Evolutionary conservation across 2,113 vertebrate genomes (phyloP), one percentile per base, ranked within the genome.

Genomic region (Naja naja): DNA sequence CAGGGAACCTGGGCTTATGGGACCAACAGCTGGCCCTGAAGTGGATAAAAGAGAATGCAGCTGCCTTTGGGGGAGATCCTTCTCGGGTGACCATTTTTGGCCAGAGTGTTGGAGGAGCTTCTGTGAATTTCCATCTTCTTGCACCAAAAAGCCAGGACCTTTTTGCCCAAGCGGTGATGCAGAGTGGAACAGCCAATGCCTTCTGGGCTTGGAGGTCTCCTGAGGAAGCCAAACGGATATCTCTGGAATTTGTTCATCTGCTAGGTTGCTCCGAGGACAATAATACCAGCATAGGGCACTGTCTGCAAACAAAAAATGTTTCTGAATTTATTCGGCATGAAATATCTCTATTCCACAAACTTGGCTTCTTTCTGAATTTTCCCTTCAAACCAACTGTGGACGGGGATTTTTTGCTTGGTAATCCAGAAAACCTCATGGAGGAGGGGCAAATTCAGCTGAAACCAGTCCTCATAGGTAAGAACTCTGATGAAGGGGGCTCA

Each of bases 11-110:
- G 3, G 98, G 97, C 8, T 91, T 98, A 55, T 95, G 97, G 90
- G 98, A 98, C 91, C 98, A 98, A 94, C 97, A 96, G 58, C 93
- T 98, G 92, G 98, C 98, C 39, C 96, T 98, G 52, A 93, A 94
- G 5, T 98, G 98, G 98, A 96, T 98, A 4, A 74, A 95, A 16
- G 94, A 97, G 45, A 98, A 98, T 90, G 98, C 98, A 30, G 97
- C 92, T 39, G 94, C 93, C 56, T 98, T 98, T 95, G 97, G 98
- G 34, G 98, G 98, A 5, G 95, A 98, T 93, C 95, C 97, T 45
- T 93, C 92, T 4, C 95, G 96, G 93, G 96, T 98, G 90, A 98
- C 98, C 85, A 69, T 98, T 74, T 98, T 98, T 93, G 98, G 97
- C 9, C 97, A 98, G 52, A 98, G 98, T 60, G 97, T 97, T 47